Percentiles rank a stretch among this genome's conserved stretches.
Evolutionary conservation across 2,888 invertebrate species (phyloP).

Genomic region (Eilema depressum): DNA sequence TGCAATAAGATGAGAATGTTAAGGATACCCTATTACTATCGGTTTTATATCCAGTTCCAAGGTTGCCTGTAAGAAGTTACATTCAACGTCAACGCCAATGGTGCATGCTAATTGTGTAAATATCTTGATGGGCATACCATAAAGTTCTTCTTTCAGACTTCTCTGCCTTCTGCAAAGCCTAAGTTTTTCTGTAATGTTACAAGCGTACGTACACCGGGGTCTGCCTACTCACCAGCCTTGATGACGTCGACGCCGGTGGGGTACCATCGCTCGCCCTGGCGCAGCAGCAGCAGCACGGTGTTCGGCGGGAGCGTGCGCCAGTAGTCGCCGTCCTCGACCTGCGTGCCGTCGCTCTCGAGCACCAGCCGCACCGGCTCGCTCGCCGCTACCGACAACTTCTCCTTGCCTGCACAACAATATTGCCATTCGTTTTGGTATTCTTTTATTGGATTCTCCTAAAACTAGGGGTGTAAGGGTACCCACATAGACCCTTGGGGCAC

Average conservation of each 20-base stretch:
- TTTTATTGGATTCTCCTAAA: too few species aligned
- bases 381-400: conserved; percentile 95
- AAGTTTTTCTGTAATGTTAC: too few species aligned
- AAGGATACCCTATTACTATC: background rate
- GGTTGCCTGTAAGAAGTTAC: background rate
- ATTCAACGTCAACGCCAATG: background rate
- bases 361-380: conserved; percentile 96
- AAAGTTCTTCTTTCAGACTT: too few species aligned
- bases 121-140: too few species aligned
- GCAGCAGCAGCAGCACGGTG: conserved; percentile 94
- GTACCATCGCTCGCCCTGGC: conserved; percentile 97
- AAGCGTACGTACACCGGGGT: too few species aligned
- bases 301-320: conserved; percentile 97
- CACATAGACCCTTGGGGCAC: too few species aligned
- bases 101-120: too few species aligned
- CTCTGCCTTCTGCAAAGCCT: too few species aligned
- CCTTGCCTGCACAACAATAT: conserved; percentile 88
- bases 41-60: background rate
- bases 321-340: conserved; percentile 98
- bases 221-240: conserved; percentile 91
- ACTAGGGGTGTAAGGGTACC: too few species aligned
- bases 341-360: conserved; percentile 98
- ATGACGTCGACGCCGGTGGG: conserved; percentile 98
- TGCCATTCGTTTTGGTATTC: background rate
- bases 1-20: background rate